A percentile compares a stretch with the other conserved stretches of the same genome.
These are phyloP conservation scores for Macrotus californicus DNA, from an alignment of 2,113 vertebrate species.

Conservation along the genomic window DNA sequence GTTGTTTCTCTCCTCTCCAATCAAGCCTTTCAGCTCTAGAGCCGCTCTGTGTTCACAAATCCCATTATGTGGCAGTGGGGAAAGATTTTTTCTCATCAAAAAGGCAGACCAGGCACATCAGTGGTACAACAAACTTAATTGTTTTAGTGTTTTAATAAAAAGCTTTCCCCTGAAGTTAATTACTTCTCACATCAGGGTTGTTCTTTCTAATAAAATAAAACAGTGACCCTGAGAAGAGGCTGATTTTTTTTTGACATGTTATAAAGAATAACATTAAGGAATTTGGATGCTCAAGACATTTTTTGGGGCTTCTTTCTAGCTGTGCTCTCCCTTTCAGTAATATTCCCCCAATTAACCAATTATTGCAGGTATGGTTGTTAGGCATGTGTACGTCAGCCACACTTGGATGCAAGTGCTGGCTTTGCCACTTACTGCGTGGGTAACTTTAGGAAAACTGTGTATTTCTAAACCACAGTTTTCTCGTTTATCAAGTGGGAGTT, in stretches of 20 bases:
- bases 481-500: background rate
- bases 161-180: constrained; percentile 34
- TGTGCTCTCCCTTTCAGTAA: background rate
- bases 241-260: background rate
- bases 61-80: background rate
- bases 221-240: background rate
- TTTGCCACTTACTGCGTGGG: background rate
- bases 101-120: constrained; percentile 31
- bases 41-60: background rate
- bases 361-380: background rate
- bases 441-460: background rate
- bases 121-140: constrained; percentile 9
- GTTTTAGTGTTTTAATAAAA: constrained; percentile 47
- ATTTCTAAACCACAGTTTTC: background rate
- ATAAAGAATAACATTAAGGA: background rate
- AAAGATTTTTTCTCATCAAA: constrained; percentile 24
- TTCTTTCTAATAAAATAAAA: constrained; percentile 44
- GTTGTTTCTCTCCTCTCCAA: background rate
- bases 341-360: background rate
- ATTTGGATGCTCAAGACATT: background rate
- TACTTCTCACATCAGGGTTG: constrained; percentile 32
- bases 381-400: background rate
- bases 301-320: background rate
- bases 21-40: background rate
- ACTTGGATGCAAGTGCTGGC: background rate